Evolutionary conservation across 1,140 invertebrate genomes (phyloP).

Genomic region (Heliothis subflexa): DNA sequence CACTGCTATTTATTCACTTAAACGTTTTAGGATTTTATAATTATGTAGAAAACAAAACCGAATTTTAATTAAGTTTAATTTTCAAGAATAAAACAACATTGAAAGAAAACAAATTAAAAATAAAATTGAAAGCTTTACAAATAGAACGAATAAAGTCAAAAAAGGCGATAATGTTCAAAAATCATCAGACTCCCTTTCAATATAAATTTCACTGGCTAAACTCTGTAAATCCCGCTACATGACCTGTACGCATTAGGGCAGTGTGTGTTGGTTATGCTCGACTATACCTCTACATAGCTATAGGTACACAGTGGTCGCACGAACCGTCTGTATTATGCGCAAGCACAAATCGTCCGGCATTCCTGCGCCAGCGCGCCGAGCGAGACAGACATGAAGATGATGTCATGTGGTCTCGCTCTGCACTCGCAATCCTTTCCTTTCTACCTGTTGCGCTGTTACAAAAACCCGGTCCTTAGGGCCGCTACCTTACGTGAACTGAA

Average conservation of each 20-base stretch:
- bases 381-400: constrained; percentile 69
- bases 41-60: no score
- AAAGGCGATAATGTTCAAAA: constrained; percentile 73
- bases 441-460: constrained; percentile 85
- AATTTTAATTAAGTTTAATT: background rate
- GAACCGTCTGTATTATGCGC: constrained; percentile 71
- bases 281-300: constrained; percentile 68
- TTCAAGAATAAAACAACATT: background rate
- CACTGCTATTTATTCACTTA: no score
- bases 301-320: constrained; percentile 63
- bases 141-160: constrained; percentile 31
- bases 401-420: constrained; percentile 70
- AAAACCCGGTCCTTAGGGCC: constrained; percentile 84
- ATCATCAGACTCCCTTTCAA: constrained; percentile 85
- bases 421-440: constrained; percentile 84
- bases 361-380: constrained; percentile 75
- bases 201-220: constrained; percentile 85
- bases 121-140: constrained; percentile 13
- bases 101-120: background rate
- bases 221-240: constrained; percentile 83
- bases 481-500: constrained; percentile 85
- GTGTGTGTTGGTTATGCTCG: constrained; percentile 79
- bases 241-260: constrained; percentile 86
- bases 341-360: constrained; percentile 85
- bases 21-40: no score